A percentile compares a stretch with the other conserved stretches of the same genome.
Evolutionary conservation across 2,888 invertebrate species (phyloP).

Genomic region (Germaria angustata): DNA sequence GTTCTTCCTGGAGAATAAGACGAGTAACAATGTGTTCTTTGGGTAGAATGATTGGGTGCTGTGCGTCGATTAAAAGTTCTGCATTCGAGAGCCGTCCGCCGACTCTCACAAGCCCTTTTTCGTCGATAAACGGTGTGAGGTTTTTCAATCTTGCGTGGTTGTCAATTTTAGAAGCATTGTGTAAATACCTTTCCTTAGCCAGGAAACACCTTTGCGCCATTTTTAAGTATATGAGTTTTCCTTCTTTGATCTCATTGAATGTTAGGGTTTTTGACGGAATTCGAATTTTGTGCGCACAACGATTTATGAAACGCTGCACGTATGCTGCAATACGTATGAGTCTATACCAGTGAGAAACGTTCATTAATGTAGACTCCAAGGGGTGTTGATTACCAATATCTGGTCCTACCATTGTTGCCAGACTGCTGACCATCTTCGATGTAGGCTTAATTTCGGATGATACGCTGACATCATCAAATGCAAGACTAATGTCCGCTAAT

Average conservation of each 20-base stretch:
- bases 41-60: background rate
- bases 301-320: conserved; percentile 40
- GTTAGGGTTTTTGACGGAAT: background rate
- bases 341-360: conserved; percentile 12
- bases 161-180: no score
- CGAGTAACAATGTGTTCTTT: no score
- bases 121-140: conserved; percentile 22
- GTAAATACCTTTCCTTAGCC: background rate
- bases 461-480: no score
- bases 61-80: background rate
- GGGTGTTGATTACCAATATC: no score
- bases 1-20: no score
- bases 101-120: conserved; percentile 11
- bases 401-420: no score
- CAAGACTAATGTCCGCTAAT: no score
- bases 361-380: no score
- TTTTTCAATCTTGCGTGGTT: no score
- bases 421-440: no score
- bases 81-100: conserved; percentile 50
- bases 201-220: conserved; percentile 21
- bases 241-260: conserved; percentile 8
- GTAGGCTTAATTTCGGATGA: no score
- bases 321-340: conserved; percentile 39
- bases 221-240: background rate
- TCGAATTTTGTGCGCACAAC: background rate